These are phyloP conservation scores for Merluccius polli DNA, from an alignment of 2,797 vertebrate genomes.

Conservation along the genomic window DNA sequence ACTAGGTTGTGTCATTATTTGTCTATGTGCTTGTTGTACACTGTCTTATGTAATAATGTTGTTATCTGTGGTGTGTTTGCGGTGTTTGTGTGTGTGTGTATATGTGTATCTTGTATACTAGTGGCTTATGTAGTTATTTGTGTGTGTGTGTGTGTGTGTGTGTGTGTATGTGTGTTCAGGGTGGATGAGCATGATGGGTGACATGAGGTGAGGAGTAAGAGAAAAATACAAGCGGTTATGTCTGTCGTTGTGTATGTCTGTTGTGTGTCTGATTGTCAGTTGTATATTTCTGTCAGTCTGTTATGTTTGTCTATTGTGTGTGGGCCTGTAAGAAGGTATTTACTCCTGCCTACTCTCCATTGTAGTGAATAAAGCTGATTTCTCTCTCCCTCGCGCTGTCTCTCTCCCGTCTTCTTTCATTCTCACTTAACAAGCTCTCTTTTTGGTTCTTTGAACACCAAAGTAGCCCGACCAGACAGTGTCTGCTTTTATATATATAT, in stretches of 20 bases:
- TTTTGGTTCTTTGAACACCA: neutral
- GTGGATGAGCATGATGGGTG: slow-evolving; percentile 2
- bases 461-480: neutral
- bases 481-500: neutral
- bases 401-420: neutral
- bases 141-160: no score
- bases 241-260: neutral
- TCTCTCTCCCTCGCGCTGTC: neutral
- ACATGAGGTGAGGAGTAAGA: slow-evolving; percentile 33
- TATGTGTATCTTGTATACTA: neutral
- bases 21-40: neutral
- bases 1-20: neutral
- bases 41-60: neutral
- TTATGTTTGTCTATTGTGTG: neutral
- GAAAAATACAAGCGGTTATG: slow-evolving; percentile 18
- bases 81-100: neutral
- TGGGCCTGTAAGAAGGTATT: neutral
- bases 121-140: no score
- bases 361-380: neutral
- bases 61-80: neutral
- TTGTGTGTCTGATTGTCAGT: neutral
- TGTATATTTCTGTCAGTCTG: neutral
- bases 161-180: neutral
- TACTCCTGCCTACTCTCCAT: neutral
- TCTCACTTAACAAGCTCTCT: neutral